A percentile compares a stretch with the other conserved stretches of the same genome.
phyloP scores from a whole-genome alignment of 2,797 vertebrate species.

The Neopelma chrysocephalum region DNA sequence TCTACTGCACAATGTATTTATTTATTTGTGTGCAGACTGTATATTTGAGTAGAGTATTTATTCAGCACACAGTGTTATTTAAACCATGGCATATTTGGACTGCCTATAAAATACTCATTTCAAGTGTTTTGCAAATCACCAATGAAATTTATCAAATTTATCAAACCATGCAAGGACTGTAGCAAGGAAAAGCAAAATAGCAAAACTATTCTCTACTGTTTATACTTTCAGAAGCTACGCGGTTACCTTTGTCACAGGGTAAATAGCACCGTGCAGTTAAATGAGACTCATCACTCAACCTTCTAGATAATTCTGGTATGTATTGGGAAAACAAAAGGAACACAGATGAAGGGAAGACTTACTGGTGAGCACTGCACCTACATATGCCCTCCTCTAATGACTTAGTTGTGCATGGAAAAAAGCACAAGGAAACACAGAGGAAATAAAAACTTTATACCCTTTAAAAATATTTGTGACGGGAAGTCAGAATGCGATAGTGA shows the following conservation, averaged over 20 bases:
- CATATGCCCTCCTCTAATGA: background rate
- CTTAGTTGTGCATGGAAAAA: background rate
- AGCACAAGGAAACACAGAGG: background rate
- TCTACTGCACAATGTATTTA: background rate
- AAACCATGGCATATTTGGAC: background rate
- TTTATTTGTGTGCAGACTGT: background rate
- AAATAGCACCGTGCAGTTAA: background rate
- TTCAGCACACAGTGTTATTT: background rate
- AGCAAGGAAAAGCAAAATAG: background rate
- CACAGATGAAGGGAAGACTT: background rate
- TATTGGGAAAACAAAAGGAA: background rate
- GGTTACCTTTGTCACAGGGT: background rate
- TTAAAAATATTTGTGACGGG: background rate
- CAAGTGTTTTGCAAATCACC: background rate
- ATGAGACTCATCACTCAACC: background rate
- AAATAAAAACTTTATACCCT: background rate
- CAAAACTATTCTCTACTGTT: background rate
- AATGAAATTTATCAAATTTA: background rate
- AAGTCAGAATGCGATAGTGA: background rate
- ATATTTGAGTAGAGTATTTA: background rate
- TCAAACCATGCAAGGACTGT: background rate
- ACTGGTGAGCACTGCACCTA: background rate
- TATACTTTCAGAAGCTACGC: background rate
- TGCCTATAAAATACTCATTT: background rate
- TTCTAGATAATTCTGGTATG: background rate